Conservation (phyloP, 1,140 invertebrate genomes). For the Anoplophora glabripennis region DNA sequence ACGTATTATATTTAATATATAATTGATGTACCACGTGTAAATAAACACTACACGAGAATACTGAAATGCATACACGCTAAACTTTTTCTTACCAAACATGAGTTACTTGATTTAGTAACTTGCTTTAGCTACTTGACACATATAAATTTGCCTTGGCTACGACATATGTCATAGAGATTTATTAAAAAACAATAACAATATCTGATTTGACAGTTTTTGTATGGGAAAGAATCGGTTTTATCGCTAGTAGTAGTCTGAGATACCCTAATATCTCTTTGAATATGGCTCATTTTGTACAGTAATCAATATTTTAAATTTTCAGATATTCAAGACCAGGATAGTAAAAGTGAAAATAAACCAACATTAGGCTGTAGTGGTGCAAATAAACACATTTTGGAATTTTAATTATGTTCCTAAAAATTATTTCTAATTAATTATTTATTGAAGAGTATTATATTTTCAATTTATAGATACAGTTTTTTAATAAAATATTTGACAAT, state of each 20-base stretch:
- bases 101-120: constrained; percentile 2
- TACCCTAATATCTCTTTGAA: no score
- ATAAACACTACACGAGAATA: not conserved
- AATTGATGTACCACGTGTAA: not conserved
- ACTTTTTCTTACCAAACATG: not conserved
- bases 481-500: not conserved
- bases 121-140: constrained; percentile 1
- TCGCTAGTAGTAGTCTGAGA: no score
- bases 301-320: constrained; percentile 37
- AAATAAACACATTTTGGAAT: constrained; percentile 57
- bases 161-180: no score
- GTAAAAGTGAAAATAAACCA: constrained; percentile 64
- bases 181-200: no score
- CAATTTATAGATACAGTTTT: constrained; percentile 20
- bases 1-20: no score
- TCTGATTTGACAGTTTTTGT: no score
- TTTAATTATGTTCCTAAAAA: constrained; percentile 49
- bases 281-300: not conserved
- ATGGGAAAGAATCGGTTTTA: no score
- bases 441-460: constrained; percentile 37
- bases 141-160: constrained; percentile 36
- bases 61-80: not conserved
- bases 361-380: constrained; percentile 47
- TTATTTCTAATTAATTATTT: constrained; percentile 26
- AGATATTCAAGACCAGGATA: constrained; percentile 66